Evolutionary conservation across 2,888 invertebrate species (phyloP).

Genomic region (Dasysyrphus tricinctus): DNA sequence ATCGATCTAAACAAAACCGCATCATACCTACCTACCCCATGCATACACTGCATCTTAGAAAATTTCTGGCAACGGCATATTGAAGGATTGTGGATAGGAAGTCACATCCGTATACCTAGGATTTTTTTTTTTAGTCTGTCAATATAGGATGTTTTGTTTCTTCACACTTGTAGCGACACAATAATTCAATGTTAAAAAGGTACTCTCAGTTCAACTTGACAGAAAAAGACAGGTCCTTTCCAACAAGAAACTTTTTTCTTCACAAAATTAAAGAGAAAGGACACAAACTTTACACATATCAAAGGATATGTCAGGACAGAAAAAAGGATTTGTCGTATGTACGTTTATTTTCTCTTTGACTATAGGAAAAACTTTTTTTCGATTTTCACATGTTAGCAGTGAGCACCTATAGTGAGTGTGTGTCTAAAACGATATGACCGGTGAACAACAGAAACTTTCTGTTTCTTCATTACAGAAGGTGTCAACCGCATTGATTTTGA

Average conservation of each 20-base stretch:
- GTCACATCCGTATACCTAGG: neutral
- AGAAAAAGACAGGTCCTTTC: slow-evolving; percentile 4
- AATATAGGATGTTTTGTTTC: slow-evolving; percentile 12
- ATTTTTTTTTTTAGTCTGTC: slow-evolving; percentile 26
- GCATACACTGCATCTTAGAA: neutral
- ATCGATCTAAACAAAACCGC: neutral
- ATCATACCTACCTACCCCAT: neutral
- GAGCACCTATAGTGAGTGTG: neutral
- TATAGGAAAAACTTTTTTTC: neutral
- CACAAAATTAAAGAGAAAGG: neutral
- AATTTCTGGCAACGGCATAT: neutral
- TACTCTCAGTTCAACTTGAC: slow-evolving; percentile 40
- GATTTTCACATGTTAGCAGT: neutral
- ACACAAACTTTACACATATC: neutral
- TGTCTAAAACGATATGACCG: slow-evolving; percentile 29
- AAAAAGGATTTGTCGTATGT: too few species aligned
- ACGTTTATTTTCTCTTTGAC: neutral
- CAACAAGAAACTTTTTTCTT: slow-evolving; percentile 11
- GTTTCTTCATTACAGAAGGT: neutral
- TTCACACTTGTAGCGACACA: slow-evolving; percentile 44
- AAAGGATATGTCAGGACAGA: slow-evolving; percentile 24
- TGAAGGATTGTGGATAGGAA: neutral
- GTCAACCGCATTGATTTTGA: slow-evolving; percentile 9
- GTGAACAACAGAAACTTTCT: neutral
- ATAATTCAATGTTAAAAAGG: slow-evolving; percentile 50